These are phyloP conservation scores for Agriopis leucophaearia DNA, from an alignment of 2,888 invertebrate genomes.

Conservation along the genomic window DNA sequence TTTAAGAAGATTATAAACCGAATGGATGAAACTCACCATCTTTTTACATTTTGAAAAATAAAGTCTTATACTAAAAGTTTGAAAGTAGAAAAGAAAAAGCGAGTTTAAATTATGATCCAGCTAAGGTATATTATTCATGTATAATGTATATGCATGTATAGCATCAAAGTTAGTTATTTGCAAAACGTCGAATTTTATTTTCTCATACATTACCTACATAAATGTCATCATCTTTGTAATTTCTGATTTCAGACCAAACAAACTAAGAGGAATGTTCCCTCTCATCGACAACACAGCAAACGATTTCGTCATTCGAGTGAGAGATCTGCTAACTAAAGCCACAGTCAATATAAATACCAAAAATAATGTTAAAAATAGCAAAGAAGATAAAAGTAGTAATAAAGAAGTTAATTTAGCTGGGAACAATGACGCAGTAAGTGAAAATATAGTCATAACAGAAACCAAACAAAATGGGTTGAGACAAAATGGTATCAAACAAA, in stretches of 20 bases:
- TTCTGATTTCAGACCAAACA: slow-evolving; percentile 73
- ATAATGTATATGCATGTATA: no score
- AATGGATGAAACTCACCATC: no score
- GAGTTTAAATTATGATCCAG: no score
- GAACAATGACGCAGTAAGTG: background rate
- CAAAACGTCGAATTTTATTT: no score
- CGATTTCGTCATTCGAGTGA: slow-evolving; percentile 68
- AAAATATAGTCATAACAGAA: background rate
- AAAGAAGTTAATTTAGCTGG: slow-evolving; percentile 13
- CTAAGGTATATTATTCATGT: no score
- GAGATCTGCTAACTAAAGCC: slow-evolving; percentile 53
- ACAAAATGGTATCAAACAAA: slow-evolving; percentile 20
- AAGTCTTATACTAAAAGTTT: no score
- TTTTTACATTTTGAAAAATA: no score
- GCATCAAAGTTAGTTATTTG: no score
- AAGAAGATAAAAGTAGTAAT: slow-evolving; percentile 33
- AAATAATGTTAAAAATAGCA: slow-evolving; percentile 25
- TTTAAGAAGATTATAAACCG: no score
- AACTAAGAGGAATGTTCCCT: slow-evolving; percentile 79
- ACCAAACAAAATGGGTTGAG: slow-evolving; percentile 10
- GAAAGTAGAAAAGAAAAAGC: no score
- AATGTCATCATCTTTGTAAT: background rate
- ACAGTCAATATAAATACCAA: slow-evolving; percentile 43
- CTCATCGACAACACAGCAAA: slow-evolving; percentile 75
- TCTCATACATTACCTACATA: no score